Percentiles rank a stretch among this genome's conserved stretches.
Evolutionary conservation across 2,113 vertebrate species (phyloP).

Genomic region (Muntiacus reevesi): DNA sequence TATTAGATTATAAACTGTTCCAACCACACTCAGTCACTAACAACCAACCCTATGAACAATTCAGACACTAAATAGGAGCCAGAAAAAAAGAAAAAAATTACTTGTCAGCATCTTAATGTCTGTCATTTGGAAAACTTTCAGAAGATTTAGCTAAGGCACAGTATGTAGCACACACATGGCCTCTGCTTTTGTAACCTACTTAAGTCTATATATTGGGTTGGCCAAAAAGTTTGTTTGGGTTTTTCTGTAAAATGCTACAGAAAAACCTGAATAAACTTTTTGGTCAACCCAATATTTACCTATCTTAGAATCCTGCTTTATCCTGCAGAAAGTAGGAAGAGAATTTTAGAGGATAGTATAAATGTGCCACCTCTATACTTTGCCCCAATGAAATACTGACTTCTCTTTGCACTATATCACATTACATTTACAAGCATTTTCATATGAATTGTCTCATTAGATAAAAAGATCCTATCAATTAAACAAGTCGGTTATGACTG

Average conservation of each 20-base stretch:
- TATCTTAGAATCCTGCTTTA: not conserved
- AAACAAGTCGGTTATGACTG: not conserved
- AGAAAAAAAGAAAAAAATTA: not conserved
- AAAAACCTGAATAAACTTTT: no score
- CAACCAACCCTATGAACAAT: not conserved
- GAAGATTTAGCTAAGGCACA: not conserved
- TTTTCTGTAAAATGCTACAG: not conserved
- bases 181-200: not conserved
- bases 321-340: conserved; percentile 2
- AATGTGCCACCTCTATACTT: not conserved
- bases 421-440: not conserved
- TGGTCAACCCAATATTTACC: not conserved
- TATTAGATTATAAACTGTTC: conserved; percentile 31
- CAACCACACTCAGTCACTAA: not conserved
- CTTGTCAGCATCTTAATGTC: not conserved
- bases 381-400: not conserved
- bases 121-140: not conserved
- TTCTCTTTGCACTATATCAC: not conserved
- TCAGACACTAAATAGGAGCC: not conserved
- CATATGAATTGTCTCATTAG: not conserved
- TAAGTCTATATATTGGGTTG: not conserved
- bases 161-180: not conserved
- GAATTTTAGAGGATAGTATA: not conserved
- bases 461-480: not conserved
- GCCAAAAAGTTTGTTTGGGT: not conserved